Base-by-base conservation (phyloP, 2,113 vertebrate species). In the Lycaon pictus region DNA sequence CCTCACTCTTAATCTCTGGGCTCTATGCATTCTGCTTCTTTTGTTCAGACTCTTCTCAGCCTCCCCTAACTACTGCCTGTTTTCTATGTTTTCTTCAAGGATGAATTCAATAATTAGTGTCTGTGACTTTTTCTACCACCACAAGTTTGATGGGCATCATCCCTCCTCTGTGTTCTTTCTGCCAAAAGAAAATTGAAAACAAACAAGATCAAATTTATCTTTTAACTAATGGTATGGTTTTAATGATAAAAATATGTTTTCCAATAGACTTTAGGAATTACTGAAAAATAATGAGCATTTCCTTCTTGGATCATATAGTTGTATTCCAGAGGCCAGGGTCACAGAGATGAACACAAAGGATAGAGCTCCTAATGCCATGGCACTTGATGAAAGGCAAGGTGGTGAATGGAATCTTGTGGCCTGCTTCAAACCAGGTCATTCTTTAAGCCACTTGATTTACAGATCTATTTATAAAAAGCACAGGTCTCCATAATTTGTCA, bases 181-280 rank as follows among this genome's bases (percentile, higher is more conserved):
- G 32, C 13, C 11, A 74, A 80, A 86, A 95, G 17, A 94, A 97
- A 87, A 84, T 23, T 48, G 53, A 81, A 58, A 86, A 27, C 22
- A 95, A 76, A 67, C 48, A 80, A 60, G 83, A 60, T 76, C 15
- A 81, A 69, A 76, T 11, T 53, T 83, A 32, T 15, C 6, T 91
- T 60, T 89, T 76, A 35, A 90, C 2, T 77, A 81, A 60, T 3
- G 35, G 11, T 87, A 79, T 15, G 29, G 43, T 74, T 90, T 80
- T 90, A 79, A 76, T 56, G 11, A 43, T 55, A 69, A 79, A 90
- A 89, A 56, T 55, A 79, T 53, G 12, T 80, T 88, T 71, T 71
- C 37, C 32, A 82, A 37, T 7, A 88, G 23, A 51, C 1, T 77
- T 80, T 19, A 95, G 55, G 43, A 93, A 88, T 62, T 74, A 85